Conservation (phyloP, 1,140 invertebrate genomes). For the Tetranychus cinnabarinus region DNA sequence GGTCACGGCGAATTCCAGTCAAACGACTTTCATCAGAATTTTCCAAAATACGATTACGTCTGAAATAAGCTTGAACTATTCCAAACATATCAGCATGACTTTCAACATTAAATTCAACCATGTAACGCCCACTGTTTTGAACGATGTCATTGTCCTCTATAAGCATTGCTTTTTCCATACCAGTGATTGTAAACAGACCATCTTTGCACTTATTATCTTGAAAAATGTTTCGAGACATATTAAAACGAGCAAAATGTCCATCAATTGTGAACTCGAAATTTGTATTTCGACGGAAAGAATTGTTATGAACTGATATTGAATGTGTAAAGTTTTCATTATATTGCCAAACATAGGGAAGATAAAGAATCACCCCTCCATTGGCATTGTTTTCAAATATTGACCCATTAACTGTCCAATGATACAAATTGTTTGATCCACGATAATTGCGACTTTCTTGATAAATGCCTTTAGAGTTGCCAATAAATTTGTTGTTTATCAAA, state of each 20-base stretch:
- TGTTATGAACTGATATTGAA: slow-evolving; percentile 57
- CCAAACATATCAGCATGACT: slow-evolving; percentile 79
- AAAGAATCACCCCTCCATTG: slow-evolving; percentile 54
- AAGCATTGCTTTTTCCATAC: slow-evolving; percentile 87
- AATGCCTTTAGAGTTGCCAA: slow-evolving; percentile 44
- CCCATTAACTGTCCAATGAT: slow-evolving; percentile 72
- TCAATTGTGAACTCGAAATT: slow-evolving; percentile 58
- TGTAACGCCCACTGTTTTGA: slow-evolving; percentile 54
- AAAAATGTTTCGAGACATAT: slow-evolving; percentile 58
- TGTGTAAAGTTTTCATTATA: slow-evolving; percentile 86
- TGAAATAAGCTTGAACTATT: slow-evolving; percentile 12
- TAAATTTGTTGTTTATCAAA: slow-evolving; percentile 48
- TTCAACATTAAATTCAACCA: slow-evolving; percentile 65
- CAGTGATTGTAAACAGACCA: slow-evolving; percentile 57
- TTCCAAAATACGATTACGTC: slow-evolving; percentile 11
- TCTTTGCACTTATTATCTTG: slow-evolving; percentile 51
- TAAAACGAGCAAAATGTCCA: slow-evolving; percentile 61
- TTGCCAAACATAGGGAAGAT: slow-evolving; percentile 75
- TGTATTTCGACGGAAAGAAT: slow-evolving; percentile 58
- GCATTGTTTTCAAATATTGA: slow-evolving; percentile 52
- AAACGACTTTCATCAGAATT: slow-evolving; percentile 5
- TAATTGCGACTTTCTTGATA: slow-evolving; percentile 67
- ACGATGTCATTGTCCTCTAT: slow-evolving; percentile 46
- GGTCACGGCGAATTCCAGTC: slow-evolving; percentile 15
- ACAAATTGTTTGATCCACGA: slow-evolving; percentile 73